Evolutionary conservation across 2,113 vertebrate species (phyloP), one percentile per base, ranked within the genome.

Genomic region (Limanda limanda): DNA sequence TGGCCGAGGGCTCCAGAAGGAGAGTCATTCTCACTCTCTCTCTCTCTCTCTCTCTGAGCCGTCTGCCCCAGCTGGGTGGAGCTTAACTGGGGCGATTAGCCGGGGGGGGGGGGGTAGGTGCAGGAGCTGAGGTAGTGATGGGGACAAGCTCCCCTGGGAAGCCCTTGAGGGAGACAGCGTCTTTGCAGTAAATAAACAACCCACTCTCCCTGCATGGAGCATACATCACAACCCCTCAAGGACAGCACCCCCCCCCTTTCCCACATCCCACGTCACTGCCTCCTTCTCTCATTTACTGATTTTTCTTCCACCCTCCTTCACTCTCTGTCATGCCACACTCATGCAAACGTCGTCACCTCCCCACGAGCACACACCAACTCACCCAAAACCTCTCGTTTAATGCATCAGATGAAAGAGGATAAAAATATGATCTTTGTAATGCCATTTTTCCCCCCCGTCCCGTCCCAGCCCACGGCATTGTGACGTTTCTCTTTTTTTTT

Each of bases 171-270:
- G 62, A 89, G 82, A 88, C 80, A 76, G 89, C 70, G 47, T 79
- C 81, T 76, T 79, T 80, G 86, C 86, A 86, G 90, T 91, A 92
- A 94, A 94, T 92, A 94, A 91, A 93, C 89, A 92, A 82, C 92
- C 90, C 88, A 91, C 91, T 88, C 88, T 91, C 81, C 21, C 74
- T 78, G 56, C 81, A 84, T 78, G 76, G 73, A 82, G 82, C 88
- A 74, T 88, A 75, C 73, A 78, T 81, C 70, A 69, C 71, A 82
- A 89, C 89, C 85, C 90, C 91, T 92, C 70, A 78, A 93, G 93
- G 86, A 87, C 82, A 88, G 77, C 72, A n/a, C 51, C 11, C 15
- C 15, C 51, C 11, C 15, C 15, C 25, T 61, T 68, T 55, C 74
- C 23, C 12, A 25, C 27, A 63, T 66, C 54, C 18, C 1, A 63